Base-by-base conservation (phyloP, 2,888 invertebrate species). In the Dioctria linearis region DNA sequence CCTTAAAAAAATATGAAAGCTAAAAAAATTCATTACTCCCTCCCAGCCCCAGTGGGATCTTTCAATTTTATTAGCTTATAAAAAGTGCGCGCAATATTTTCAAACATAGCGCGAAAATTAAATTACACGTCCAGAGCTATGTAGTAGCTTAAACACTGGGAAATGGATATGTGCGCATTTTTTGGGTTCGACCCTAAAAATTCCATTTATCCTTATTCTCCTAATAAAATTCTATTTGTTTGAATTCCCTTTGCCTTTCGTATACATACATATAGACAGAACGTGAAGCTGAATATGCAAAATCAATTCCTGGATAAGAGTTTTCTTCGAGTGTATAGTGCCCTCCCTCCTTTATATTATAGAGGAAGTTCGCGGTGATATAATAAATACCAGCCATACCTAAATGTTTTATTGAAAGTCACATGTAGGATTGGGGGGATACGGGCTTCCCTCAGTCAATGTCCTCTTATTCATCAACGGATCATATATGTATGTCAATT, bases 181-280 rank as follows among this genome's bases (percentile, higher is more conserved):
- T 4, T 40, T 63, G 61, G 69, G 11, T 49, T 39, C 25, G 51
- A 49, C 39, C 69, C 69, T 69, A 69, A 69, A 69, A 69, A 51
- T 69, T 69, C 69, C 69, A 69, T 69, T 69, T 69, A 69, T 69
- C 69, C 69, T 69, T 69, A 69, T 69, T 69, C 37, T 69, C 39
- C 69, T 69, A 69, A 69, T 69, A 69, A 69, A 69, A 69, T 69
- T 69, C 69, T 69, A 69, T 69, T 69, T 69, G 69, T 54, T 69
- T 51, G 69, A 69, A 69, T 46, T 37, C 39, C 9, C 69, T 54
- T 51, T 39, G 39, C 6, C 40, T 49, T 13, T 25, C 25, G 25
- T 25, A 25, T 25, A 25, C 25, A 0, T 25, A 25, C 25, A 25
- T 25, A 25, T 46, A 37, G 13, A 49, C 9, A 46, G 5, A 25